These are phyloP conservation scores for Tetropium fuscum DNA, from an alignment of 2,888 invertebrate genomes.

Conservation along the genomic window DNA sequence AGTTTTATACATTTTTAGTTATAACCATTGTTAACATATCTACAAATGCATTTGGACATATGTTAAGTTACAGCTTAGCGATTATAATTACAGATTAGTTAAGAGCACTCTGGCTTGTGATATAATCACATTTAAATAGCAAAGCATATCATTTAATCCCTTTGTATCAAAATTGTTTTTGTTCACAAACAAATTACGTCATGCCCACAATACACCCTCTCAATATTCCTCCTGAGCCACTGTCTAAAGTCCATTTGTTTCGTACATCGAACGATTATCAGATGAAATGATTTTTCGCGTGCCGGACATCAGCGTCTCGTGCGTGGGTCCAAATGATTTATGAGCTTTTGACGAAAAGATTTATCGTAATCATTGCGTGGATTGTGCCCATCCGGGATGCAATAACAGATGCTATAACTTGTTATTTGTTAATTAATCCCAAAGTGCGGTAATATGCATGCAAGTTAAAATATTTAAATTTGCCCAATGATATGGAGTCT, in stretches of 20 bases:
- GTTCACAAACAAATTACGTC: no score
- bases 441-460: slow-evolving; percentile 6
- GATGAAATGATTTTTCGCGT: slow-evolving; percentile 40
- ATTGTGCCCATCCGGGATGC: slow-evolving; percentile 48
- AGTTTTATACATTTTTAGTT: no score
- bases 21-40: no score
- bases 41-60: no score
- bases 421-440: neutral
- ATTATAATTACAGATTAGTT: no score
- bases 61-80: no score
- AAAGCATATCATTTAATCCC: no score
- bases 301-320: slow-evolving; percentile 41
- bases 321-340: slow-evolving; percentile 47
- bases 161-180: no score
- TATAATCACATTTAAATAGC: no score
- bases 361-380: slow-evolving; percentile 45
- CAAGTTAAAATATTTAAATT: neutral
- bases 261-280: neutral
- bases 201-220: no score
- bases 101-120: no score
- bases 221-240: no score
- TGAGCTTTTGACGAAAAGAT: slow-evolving; percentile 47
- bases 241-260: slow-evolving; percentile 1
- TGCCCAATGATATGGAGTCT: neutral
- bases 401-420: slow-evolving; percentile 28